A percentile compares a stretch with the other conserved stretches of the same genome.
phyloP scores from a whole-genome alignment of 2,888 invertebrate genomes.

The Sarcophaga subvicina region DNA sequence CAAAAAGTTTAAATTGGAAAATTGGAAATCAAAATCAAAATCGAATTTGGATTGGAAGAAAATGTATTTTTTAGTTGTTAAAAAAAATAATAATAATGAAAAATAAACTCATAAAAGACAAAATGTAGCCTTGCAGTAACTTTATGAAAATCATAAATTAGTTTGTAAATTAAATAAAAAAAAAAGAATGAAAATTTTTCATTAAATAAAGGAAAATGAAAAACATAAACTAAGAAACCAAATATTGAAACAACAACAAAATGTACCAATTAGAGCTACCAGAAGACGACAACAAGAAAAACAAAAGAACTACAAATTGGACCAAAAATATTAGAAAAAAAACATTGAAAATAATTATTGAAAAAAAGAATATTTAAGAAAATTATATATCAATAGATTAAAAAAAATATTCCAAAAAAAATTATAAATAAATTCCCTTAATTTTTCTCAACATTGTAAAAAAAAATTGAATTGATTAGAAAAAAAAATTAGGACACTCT shows the following conservation, averaged over 20 bases:
- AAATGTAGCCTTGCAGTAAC: constrained; percentile 65
- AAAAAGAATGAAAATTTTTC: background rate
- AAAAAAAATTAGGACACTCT: background rate
- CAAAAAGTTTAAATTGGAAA: background rate
- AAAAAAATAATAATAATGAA: constrained; percentile 10
- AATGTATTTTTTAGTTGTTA: background rate
- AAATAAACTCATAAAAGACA: constrained; percentile 17
- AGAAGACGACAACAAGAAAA: constrained; percentile 6
- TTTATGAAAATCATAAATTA: constrained; percentile 67
- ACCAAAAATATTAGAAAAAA: constrained; percentile 3
- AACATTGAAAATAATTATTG: background rate
- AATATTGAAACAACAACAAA: constrained; percentile 1
- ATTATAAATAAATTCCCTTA: background rate
- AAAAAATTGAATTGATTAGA: no score
- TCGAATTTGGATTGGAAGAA: background rate
- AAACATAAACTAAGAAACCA: constrained; percentile 16
- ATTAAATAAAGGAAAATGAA: constrained; percentile 11
- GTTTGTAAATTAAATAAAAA: constrained; percentile 47
- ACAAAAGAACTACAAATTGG: constrained; percentile 10
- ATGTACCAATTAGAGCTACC: constrained; percentile 59
- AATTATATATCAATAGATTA: background rate
- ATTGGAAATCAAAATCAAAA: background rate
- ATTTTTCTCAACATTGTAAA: background rate
- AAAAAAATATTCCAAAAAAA: background rate
- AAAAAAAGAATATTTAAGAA: background rate